phyloP scores from a whole-genome alignment of 2,113 vertebrate species.

The Pseudorhombus dupliciocellatus region DNA sequence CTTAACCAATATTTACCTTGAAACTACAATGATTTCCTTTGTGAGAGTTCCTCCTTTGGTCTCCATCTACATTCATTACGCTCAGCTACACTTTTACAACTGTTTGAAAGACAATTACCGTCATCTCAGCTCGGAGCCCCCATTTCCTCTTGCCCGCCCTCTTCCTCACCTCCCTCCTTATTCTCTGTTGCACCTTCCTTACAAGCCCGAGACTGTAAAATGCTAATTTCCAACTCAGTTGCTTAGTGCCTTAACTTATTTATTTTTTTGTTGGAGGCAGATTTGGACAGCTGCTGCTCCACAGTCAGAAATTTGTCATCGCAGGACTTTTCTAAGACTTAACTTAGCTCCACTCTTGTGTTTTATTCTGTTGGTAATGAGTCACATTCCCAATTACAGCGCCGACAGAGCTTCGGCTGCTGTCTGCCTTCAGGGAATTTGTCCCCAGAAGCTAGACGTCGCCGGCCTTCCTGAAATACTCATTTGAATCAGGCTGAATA shows the following conservation, averaged over 20 bases:
- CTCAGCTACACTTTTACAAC: constrained; percentile 55
- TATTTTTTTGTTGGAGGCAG: constrained; percentile 31
- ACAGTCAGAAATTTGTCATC: constrained; percentile 42
- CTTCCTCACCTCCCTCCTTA: constrained; percentile 38
- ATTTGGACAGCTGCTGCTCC: constrained; percentile 48
- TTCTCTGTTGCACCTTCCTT: constrained; percentile 50
- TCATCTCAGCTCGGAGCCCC: constrained; percentile 48
- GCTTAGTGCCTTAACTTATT: constrained; percentile 33
- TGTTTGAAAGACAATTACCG: constrained; percentile 43
- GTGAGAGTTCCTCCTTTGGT: constrained; percentile 12
- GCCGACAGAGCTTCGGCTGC: constrained; percentile 45
- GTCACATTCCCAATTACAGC: constrained; percentile 12
- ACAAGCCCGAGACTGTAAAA: constrained; percentile 67
- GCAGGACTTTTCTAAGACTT: constrained; percentile 39
- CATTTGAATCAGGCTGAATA: constrained; percentile 51
- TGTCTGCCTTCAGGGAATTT: constrained; percentile 31
- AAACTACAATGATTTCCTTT: constrained; percentile 10
- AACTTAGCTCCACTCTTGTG: constrained; percentile 14
- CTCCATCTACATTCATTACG: constrained; percentile 43
- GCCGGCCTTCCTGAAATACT: constrained; percentile 40
- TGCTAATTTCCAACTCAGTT: constrained; percentile 65
- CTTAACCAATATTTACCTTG: constrained; percentile 17
- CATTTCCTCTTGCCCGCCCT: constrained; percentile 55
- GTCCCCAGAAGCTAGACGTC: constrained; percentile 39
- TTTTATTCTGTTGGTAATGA: constrained; percentile 31